Conservation (phyloP, 2,888 invertebrate genomes). For the Cartodere bifasciata region DNA sequence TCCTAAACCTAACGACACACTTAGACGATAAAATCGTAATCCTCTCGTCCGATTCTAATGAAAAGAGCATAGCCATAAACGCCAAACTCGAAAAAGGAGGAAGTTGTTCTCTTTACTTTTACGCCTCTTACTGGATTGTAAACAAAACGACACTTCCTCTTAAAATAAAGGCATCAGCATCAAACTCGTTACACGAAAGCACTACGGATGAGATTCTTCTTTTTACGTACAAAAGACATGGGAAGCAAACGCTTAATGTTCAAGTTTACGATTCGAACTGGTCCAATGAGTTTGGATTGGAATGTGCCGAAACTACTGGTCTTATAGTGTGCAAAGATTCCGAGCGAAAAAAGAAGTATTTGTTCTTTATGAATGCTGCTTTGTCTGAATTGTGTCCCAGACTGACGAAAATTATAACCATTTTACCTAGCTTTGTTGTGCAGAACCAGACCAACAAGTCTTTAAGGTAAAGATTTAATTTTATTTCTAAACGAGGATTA, state of each 20-base stretch:
- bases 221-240: constrained; percentile 48
- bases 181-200: constrained; percentile 44
- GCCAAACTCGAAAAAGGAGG: constrained; percentile 51
- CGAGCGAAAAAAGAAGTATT: constrained; percentile 58
- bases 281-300: constrained; percentile 50
- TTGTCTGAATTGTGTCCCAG: constrained; percentile 60
- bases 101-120: constrained; percentile 53
- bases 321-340: constrained; percentile 59
- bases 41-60: constrained; percentile 47
- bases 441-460: constrained; percentile 53
- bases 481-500: not conserved
- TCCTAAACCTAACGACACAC: constrained; percentile 51
- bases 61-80: constrained; percentile 53
- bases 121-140: constrained; percentile 79
- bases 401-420: constrained; percentile 65
- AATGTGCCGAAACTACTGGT: constrained; percentile 64
- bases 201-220: constrained; percentile 52
- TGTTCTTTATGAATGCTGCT: constrained; percentile 54
- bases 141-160: constrained; percentile 79
- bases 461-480: constrained; percentile 24
- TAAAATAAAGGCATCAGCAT: constrained; percentile 58
- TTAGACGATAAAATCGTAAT: constrained; percentile 41
- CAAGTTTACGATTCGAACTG: constrained; percentile 51
- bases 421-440: constrained; percentile 68
- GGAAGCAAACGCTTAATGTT: constrained; percentile 39